Conservation (phyloP, 2,797 vertebrate species). For the Lagodon rhomboides region DNA sequence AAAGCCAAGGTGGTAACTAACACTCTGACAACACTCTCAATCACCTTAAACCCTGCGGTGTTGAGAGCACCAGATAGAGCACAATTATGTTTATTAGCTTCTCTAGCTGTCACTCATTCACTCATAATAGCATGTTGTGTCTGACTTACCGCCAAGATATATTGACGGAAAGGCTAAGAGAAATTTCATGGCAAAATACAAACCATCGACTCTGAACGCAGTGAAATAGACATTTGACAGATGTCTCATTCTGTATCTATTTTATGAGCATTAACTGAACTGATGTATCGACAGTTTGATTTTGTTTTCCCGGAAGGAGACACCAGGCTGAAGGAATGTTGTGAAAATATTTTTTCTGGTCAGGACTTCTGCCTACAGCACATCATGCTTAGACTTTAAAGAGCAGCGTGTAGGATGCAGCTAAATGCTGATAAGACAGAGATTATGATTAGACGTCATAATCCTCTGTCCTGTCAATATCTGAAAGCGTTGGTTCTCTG, state of each 20-base stretch:
- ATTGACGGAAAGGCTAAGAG: constrained; percentile 12
- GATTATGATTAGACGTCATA: too few species aligned
- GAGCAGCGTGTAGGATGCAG: too few species aligned
- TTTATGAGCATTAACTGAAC: constrained; percentile 8
- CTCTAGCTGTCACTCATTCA: constrained; percentile 65
- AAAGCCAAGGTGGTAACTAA: constrained; percentile 69
- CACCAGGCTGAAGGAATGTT: constrained; percentile 4
- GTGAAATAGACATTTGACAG: constrained; percentile 5
- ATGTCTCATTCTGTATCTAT: neutral
- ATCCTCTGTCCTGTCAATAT: too few species aligned
- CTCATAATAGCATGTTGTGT: constrained; percentile 47
- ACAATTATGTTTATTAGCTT: constrained; percentile 72
- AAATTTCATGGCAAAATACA: constrained; percentile 21
- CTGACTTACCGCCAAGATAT: constrained; percentile 42
- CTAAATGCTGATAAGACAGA: too few species aligned
- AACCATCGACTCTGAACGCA: constrained; percentile 2
- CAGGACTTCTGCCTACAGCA: neutral
- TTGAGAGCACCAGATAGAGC: constrained; percentile 49
- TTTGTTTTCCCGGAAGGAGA: neutral
- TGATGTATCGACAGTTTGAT: neutral
- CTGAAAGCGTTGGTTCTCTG: too few species aligned
- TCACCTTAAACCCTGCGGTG: constrained; percentile 64
- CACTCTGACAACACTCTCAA: constrained; percentile 65
- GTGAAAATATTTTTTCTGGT: neutral
- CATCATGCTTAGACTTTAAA: neutral